phyloP scores from a whole-genome alignment of 2,888 invertebrate species.

The Drosophila lacicola region DNA sequence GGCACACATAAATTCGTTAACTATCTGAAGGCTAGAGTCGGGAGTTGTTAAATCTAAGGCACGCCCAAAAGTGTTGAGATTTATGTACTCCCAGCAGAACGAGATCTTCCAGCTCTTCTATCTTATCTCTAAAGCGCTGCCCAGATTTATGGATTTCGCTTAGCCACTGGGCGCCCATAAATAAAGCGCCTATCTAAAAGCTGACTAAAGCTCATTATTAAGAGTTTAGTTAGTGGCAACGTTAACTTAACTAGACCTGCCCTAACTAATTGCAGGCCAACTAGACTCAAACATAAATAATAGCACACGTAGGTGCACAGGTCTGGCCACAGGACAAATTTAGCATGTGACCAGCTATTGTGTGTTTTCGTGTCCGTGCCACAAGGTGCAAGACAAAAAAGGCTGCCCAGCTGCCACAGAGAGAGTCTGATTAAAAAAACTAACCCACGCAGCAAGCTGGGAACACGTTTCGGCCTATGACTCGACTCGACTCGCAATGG shows the following conservation, averaged over 20 bases:
- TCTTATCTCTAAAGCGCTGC: conserved; percentile 49
- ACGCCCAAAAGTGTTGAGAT: conserved; percentile 5
- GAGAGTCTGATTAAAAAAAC: conserved; percentile 19
- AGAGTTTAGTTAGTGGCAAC: conserved; percentile 69
- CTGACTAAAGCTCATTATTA: conserved; percentile 68
- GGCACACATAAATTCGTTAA: conserved; percentile 58
- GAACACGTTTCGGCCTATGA: conserved; percentile 60
- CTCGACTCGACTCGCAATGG: background rate
- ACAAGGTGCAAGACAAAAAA: conserved; percentile 31
- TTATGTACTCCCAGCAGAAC: background rate
- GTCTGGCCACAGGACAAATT: conserved; percentile 31
- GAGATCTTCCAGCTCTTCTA: background rate
- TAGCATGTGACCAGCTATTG: conserved; percentile 47
- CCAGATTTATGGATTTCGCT: conserved; percentile 70
- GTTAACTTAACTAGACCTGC: conserved; percentile 26
- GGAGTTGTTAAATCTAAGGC: background rate
- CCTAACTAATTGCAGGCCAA: conserved; percentile 54
- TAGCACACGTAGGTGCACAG: conserved; percentile 37
- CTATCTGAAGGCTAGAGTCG: conserved; percentile 1
- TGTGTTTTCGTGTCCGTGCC: conserved; percentile 14
- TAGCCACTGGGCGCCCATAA: conserved; percentile 36
- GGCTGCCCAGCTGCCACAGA: conserved; percentile 1
- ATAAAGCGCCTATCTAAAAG: conserved; percentile 51
- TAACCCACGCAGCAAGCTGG: conserved; percentile 59
- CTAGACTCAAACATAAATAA: conserved; percentile 37